Conservation (phyloP, 2,888 invertebrate genomes). For the Drosophila borborema region DNA sequence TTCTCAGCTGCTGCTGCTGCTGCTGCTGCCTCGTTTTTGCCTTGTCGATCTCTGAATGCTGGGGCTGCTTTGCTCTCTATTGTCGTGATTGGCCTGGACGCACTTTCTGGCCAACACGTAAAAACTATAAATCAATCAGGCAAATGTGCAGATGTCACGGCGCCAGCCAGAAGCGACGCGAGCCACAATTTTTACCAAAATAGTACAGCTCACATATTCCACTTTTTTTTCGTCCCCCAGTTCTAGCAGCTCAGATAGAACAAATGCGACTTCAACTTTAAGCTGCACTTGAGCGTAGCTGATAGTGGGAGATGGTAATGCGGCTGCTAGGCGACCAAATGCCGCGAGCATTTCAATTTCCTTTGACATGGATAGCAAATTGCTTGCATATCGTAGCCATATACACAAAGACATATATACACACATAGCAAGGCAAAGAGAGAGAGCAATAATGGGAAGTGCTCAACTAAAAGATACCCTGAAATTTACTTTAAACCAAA, state of each 20-base stretch:
- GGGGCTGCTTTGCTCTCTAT: slow-evolving; percentile 29
- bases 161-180: slow-evolving; percentile 31
- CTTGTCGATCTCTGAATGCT: slow-evolving; percentile 34
- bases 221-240: neutral
- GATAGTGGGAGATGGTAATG: slow-evolving; percentile 39
- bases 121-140: slow-evolving; percentile 78
- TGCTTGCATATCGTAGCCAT: slow-evolving; percentile 47
- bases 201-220: neutral
- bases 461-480: neutral
- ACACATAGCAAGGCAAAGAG: neutral
- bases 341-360: slow-evolving; percentile 68
- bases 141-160: slow-evolving; percentile 78
- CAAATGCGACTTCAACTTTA: slow-evolving; percentile 36
- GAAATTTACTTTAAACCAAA: no score
- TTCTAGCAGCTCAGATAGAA: slow-evolving; percentile 41
- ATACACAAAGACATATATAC: slow-evolving; percentile 2
- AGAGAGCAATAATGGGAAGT: neutral
- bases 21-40: neutral
- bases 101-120: slow-evolving; percentile 43
- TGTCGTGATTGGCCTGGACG: slow-evolving; percentile 27
- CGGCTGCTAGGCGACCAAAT: slow-evolving; percentile 31
- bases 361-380: slow-evolving; percentile 73
- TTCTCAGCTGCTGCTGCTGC: slow-evolving; percentile 49
- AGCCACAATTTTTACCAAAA: slow-evolving; percentile 8
- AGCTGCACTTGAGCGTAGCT: slow-evolving; percentile 32